Evolutionary conservation across 2,113 vertebrate species (phyloP).

Genomic region (Cyphomyrus discorhynchus): DNA sequence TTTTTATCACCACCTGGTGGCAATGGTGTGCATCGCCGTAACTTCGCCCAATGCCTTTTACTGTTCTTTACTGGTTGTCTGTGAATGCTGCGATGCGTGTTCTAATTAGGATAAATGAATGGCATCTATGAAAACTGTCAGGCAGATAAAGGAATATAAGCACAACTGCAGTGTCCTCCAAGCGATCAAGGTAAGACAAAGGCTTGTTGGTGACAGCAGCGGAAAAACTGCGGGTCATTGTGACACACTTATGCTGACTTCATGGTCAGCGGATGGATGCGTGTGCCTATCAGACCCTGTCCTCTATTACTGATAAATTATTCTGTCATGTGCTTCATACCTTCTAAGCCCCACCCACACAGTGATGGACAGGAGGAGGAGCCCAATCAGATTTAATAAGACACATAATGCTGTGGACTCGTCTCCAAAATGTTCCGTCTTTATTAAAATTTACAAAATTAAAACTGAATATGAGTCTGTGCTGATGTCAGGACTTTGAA

Average conservation of each 20-base stretch:
- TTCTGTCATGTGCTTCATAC: neutral
- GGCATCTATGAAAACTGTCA: neutral
- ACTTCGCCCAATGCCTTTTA: neutral
- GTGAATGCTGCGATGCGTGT: neutral
- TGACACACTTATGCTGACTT: neutral
- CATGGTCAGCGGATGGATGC: neutral
- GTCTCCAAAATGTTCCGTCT: slow-evolving; percentile 56
- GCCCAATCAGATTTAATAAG: slow-evolving; percentile 18
- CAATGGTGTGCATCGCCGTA: neutral
- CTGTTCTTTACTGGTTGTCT: neutral
- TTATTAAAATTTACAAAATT: slow-evolving; percentile 68
- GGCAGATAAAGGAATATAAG: neutral
- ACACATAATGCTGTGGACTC: slow-evolving; percentile 33
- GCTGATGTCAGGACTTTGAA: neutral
- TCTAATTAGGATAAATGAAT: neutral
- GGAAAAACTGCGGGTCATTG: neutral
- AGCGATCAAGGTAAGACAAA: neutral
- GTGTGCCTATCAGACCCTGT: neutral
- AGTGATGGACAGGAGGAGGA: neutral
- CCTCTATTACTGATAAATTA: neutral
- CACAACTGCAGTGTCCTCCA: neutral
- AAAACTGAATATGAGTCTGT: slow-evolving; percentile 37
- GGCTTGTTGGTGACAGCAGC: neutral
- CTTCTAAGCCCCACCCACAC: neutral
- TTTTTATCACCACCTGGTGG: neutral